phyloP scores from a whole-genome alignment of 2,888 invertebrate genomes.

The Bellardia bayeri region DNA sequence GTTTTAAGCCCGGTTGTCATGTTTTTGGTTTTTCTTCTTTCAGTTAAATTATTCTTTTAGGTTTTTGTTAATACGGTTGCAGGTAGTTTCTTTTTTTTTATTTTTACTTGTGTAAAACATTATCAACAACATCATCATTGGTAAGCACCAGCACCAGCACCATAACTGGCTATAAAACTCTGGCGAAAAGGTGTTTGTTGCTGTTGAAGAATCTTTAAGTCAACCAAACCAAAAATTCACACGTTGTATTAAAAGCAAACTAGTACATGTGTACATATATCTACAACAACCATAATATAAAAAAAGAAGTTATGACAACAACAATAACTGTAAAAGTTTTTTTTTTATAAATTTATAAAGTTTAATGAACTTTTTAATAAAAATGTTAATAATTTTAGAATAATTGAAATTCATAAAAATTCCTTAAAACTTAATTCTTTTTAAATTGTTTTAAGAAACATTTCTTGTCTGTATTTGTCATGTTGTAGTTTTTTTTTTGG shows the following conservation, averaged over 20 bases:
- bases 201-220: too few species aligned
- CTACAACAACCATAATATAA: not conserved
- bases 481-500: too few species aligned
- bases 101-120: conserved; percentile 5
- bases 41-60: not conserved
- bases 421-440: too few species aligned
- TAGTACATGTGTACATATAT: not conserved
- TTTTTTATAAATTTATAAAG: conserved; percentile 4
- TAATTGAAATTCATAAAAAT: not conserved
- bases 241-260: conserved; percentile 37
- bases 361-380: conserved; percentile 38
- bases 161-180: not conserved
- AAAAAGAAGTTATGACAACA: conserved; percentile 32
- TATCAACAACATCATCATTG: not conserved
- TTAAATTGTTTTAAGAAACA: not conserved
- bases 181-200: too few species aligned
- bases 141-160: not conserved
- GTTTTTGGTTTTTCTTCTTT: too few species aligned
- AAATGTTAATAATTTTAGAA: not conserved
- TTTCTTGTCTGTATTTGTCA: not conserved
- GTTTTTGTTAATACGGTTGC: conserved; percentile 3
- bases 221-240: conserved; percentile 31
- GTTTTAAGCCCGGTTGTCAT: conserved; percentile 1
- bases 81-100: not conserved
- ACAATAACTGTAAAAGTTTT: conserved; percentile 9